These are phyloP conservation scores for Typhlichthys subterraneus DNA, from an alignment of 2,797 vertebrate genomes.

Conservation along the genomic window DNA sequence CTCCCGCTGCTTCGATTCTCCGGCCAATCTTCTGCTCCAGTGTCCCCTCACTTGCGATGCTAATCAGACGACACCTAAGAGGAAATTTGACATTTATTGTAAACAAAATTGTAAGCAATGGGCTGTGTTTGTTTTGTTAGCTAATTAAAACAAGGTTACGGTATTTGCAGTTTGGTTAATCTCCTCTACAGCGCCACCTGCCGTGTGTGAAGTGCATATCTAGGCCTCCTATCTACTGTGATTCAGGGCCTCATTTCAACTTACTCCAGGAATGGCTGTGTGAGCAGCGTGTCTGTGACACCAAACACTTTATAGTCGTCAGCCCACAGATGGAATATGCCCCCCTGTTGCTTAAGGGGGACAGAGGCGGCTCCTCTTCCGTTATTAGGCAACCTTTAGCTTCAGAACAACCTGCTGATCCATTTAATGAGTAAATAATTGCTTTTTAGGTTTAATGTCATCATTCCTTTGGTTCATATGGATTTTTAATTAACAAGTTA, in stretches of 20 bases:
- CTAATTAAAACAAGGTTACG: too few relatives aligned
- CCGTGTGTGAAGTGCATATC: background rate
- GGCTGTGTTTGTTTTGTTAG: background rate
- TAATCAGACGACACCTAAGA: background rate
- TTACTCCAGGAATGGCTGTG: too few relatives aligned
- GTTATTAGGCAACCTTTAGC: conserved; percentile 77
- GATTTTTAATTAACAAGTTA: conserved; percentile 39
- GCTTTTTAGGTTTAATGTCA: conserved; percentile 74
- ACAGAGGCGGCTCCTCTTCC: conserved; percentile 48
- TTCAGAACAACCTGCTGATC: conserved; percentile 76
- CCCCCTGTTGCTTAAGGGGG: conserved; percentile 44
- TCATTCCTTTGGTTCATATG: conserved; percentile 72
- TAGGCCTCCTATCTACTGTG: conserved; percentile 33
- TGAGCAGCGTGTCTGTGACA: conserved; percentile 41
- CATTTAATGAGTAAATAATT: conserved; percentile 80
- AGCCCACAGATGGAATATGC: conserved; percentile 53
- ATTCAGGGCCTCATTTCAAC: too few relatives aligned
- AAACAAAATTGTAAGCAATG: background rate
- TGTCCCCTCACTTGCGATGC: too few relatives aligned
- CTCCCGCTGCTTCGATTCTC: too few relatives aligned
- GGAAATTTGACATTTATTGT: background rate
- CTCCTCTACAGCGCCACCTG: background rate
- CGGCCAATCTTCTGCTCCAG: too few relatives aligned
- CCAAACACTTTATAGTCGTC: conserved; percentile 44
- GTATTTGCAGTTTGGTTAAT: too few relatives aligned